Conservation (phyloP, 2,113 vertebrate species). For the Gorsachius goisagi region DNA sequence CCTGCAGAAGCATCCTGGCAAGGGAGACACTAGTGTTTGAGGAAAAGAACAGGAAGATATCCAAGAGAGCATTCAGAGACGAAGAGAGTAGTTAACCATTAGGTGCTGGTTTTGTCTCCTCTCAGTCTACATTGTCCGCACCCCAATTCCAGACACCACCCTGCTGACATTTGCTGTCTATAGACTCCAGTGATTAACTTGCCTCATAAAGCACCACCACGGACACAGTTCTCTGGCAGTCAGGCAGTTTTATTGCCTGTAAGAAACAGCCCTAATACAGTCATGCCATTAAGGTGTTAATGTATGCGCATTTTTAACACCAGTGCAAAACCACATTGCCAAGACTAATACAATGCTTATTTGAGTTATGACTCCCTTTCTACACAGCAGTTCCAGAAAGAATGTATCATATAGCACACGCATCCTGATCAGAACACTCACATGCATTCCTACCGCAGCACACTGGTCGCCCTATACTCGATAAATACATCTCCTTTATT, state of each 20-base stretch:
- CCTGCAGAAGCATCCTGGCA: neutral
- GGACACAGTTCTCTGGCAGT: neutral
- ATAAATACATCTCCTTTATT: neutral
- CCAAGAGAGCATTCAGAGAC: neutral
- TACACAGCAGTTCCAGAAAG: neutral
- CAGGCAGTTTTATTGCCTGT: neutral
- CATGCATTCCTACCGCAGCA: neutral
- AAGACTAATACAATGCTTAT: neutral
- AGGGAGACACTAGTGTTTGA: neutral
- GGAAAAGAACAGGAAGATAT: neutral
- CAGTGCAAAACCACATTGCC: neutral
- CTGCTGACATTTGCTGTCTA: neutral
- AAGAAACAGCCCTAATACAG: neutral
- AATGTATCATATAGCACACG: rapidly evolving
- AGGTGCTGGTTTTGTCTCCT: neutral
- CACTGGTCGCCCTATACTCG: neutral
- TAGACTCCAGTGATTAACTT: neutral
- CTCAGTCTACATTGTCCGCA: neutral
- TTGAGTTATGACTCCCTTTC: neutral
- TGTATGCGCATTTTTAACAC: neutral
- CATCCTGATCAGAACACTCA: neutral
- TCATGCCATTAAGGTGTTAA: neutral
- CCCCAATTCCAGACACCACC: neutral
- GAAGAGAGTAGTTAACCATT: neutral
- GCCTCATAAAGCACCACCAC: neutral